Conservation (phyloP, 2,113 vertebrate species). For the Mus pahari region DNA sequence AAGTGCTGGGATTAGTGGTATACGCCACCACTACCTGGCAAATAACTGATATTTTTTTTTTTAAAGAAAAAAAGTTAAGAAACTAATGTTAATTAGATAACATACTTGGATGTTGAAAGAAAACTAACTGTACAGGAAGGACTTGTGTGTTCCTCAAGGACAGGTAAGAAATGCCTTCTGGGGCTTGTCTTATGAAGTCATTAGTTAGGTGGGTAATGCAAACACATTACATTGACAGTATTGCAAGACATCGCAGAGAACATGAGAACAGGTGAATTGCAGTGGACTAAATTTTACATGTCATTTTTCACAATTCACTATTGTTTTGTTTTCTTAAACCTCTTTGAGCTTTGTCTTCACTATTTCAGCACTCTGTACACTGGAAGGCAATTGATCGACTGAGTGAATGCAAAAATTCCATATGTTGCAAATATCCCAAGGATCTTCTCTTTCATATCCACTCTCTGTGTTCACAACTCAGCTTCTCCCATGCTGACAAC, state of each 20-base stretch:
- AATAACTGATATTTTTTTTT: too few species aligned
- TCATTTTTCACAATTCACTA: not conserved
- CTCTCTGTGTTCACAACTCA: not conserved
- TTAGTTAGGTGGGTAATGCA: not conserved
- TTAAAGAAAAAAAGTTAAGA: not conserved
- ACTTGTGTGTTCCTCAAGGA: not conserved
- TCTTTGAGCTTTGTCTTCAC: not conserved
- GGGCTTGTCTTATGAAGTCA: not conserved
- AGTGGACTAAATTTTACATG: not conserved
- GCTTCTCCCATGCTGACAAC: not conserved
- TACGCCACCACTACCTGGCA: too few species aligned
- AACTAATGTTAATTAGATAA: not conserved
- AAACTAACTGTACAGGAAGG: not conserved
- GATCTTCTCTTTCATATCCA: not conserved
- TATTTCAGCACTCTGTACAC: not conserved
- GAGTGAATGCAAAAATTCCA: not conserved
- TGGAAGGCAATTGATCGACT: constrained; percentile 20
- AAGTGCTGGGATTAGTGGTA: too few species aligned
- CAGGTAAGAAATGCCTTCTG: not conserved
- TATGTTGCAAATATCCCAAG: not conserved
- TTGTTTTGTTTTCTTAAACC: constrained; percentile 22
- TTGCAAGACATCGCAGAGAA: not conserved
- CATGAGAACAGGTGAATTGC: not conserved
- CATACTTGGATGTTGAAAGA: not conserved
- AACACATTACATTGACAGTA: not conserved